phyloP scores from a whole-genome alignment of 2,797 vertebrate species.

The Merluccius polli region DNA sequence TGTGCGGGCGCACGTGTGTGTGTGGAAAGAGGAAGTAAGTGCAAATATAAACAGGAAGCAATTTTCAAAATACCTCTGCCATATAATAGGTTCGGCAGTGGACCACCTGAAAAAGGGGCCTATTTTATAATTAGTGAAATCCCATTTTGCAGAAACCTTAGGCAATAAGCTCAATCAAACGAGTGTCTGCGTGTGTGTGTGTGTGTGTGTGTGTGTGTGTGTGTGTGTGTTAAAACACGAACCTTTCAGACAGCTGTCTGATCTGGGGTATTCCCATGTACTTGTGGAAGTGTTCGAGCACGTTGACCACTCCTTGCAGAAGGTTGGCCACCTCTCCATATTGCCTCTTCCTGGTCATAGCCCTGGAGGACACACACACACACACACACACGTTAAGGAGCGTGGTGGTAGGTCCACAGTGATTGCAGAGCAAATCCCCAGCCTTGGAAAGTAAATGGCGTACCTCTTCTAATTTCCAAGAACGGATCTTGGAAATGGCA shows the following conservation, averaged over 20 bases:
- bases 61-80: conserved; percentile 34
- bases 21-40: conserved; percentile 35
- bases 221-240: conserved; percentile 30
- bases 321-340: conserved; percentile 98
- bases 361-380: conserved; percentile 68
- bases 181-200: no score
- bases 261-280: conserved; percentile 98
- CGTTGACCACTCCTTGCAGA: conserved; percentile 95
- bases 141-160: not conserved
- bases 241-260: conserved; percentile 97
- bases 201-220: conserved; percentile 10
- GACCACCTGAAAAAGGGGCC: conserved; percentile 43
- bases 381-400: not conserved
- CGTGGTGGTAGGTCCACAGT: not conserved
- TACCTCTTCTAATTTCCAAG: not conserved
- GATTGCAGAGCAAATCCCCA: conserved; percentile 4
- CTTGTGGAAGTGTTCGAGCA: conserved; percentile 96
- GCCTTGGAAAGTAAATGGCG: not conserved
- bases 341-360: conserved; percentile 95
- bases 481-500: not conserved
- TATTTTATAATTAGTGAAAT: conserved; percentile 30
- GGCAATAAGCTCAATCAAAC: not conserved
- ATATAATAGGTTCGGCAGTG: not conserved
- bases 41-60: conserved; percentile 64
- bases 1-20: conserved; percentile 18